phyloP scores from a whole-genome alignment of 2,797 vertebrate genomes.

The Phalloptychus januarius region DNA sequence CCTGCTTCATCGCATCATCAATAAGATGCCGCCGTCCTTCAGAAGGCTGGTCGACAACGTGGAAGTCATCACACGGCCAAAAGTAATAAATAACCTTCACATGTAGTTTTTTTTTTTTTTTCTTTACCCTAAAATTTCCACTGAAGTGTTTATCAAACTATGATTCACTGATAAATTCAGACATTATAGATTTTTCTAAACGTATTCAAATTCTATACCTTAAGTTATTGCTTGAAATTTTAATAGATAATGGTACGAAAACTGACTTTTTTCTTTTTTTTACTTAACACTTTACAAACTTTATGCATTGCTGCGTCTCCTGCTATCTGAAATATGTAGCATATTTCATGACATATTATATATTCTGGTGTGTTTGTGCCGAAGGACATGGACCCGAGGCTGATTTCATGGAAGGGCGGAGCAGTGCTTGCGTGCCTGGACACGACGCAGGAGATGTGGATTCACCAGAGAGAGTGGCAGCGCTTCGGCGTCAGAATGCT shows the following conservation, averaged over 20 bases:
- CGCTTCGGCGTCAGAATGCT: slow-evolving; percentile 96
- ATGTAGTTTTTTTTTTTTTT: background rate
- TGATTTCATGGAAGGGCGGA: slow-evolving; percentile 97
- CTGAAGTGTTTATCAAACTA: background rate
- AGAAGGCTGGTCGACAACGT: slow-evolving; percentile 95
- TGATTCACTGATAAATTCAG: background rate
- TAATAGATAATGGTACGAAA: background rate
- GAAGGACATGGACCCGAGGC: slow-evolving; percentile 94
- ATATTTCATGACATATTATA: background rate
- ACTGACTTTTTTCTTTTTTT: background rate
- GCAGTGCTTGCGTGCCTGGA: slow-evolving; percentile 94
- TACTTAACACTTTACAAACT: background rate
- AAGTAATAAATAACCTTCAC: slow-evolving; percentile 81
- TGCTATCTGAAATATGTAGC: background rate
- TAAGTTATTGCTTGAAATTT: background rate
- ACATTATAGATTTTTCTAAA: background rate
- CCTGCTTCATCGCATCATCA: slow-evolving; percentile 95
- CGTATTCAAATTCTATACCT: background rate
- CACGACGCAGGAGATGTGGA: slow-evolving; percentile 98
- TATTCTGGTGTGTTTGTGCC: background rate
- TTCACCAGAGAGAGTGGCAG: slow-evolving; percentile 95
- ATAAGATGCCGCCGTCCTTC: slow-evolving; percentile 99
- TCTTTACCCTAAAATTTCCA: background rate
- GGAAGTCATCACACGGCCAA: slow-evolving; percentile 95
- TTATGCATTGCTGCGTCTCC: background rate